phyloP scores from a whole-genome alignment of 2,888 invertebrate species.

The Heliothis peltigera region DNA sequence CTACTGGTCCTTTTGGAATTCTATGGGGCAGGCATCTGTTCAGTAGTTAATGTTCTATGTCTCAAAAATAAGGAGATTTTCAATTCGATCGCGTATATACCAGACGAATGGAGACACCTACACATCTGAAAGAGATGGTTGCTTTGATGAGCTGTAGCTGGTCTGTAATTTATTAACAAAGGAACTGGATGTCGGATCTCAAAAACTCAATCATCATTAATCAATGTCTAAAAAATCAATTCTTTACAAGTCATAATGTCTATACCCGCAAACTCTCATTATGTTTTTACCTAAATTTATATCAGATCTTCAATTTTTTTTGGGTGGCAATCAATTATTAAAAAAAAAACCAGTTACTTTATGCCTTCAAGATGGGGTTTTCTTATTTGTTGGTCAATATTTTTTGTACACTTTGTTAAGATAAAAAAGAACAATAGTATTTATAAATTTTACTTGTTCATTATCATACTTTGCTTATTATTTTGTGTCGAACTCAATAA shows the following conservation, averaged over 20 bases:
- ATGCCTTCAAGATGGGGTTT: constrained; percentile 14
- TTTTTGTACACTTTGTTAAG: constrained; percentile 12
- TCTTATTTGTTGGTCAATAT: constrained; percentile 34
- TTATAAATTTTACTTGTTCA: background rate
- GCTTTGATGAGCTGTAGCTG: constrained; percentile 3
- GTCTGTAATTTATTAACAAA: constrained; percentile 40
- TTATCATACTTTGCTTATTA: no score
- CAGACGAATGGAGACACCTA: constrained; percentile 4
- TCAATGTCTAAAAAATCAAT: constrained; percentile 59
- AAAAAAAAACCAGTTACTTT: constrained; percentile 12
- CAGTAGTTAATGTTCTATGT: no score
- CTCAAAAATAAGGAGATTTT: no score
- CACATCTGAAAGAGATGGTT: background rate
- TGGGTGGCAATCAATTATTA: constrained; percentile 30
- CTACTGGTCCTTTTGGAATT: no score
- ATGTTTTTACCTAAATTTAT: constrained; percentile 30
- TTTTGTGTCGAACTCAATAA: constrained; percentile 22
- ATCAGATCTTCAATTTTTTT: constrained; percentile 28
- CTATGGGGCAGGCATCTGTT: no score
- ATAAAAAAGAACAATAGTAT: background rate
- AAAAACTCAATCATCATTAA: constrained; percentile 61
- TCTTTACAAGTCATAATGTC: constrained; percentile 46
- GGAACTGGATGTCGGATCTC: constrained; percentile 52
- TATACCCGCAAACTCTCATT: constrained; percentile 26
- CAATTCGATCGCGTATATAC: no score